Evolutionary conservation across 2,888 invertebrate genomes (phyloP), one percentile per base, ranked within the genome.

Genomic region (Eutolmus rufibarbis): DNA sequence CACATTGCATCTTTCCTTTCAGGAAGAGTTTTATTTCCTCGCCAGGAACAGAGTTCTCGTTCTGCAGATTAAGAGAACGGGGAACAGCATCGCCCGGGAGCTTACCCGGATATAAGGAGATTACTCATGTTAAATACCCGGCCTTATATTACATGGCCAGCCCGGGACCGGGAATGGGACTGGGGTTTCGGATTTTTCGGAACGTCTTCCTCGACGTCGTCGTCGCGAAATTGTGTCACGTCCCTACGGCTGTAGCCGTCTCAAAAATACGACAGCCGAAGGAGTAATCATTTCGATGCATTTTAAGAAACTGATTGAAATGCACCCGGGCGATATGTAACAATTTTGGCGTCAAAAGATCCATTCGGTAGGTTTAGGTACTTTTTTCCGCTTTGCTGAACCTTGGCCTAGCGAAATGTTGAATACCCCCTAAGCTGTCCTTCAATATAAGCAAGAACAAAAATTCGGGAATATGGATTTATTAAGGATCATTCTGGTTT

Each of bases 11-110:
- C 82, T 79, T 40, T 79, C 79, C 79, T 79, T 46, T 51, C 46
- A 79, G 79, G 79, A 79, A 79, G 79, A 79, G 51, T 79, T 79
- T 79, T 79, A 79, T 79, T 79, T 79, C 51, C 79, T 79, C 51
- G 51, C 28, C 51, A 31, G 51, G 28, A 79, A 79, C 51, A 28
- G 56, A 19, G 23, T 12, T 51, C 51, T 66, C 5, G n/a, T 28
- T 51, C 79, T 79, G 56, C 79, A 79, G 79, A 79, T 79, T 51
- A 79, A 79, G 66, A 66, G 66, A 66, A 51, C 23, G 19, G 31
- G 79, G 43, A 79, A 28, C 79, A 51, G 51, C 79, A 51, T 79
- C 14, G 51, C 79, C 66, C 16, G 19, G 46, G 31, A 79, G 79
- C 79, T 79, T 51, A 66, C 66, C 28, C 23, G 66, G 66, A 66